These are phyloP conservation scores for Pristionchus exspectatus DNA, from an alignment of 2,888 invertebrate genomes.

Conservation along the genomic window DNA sequence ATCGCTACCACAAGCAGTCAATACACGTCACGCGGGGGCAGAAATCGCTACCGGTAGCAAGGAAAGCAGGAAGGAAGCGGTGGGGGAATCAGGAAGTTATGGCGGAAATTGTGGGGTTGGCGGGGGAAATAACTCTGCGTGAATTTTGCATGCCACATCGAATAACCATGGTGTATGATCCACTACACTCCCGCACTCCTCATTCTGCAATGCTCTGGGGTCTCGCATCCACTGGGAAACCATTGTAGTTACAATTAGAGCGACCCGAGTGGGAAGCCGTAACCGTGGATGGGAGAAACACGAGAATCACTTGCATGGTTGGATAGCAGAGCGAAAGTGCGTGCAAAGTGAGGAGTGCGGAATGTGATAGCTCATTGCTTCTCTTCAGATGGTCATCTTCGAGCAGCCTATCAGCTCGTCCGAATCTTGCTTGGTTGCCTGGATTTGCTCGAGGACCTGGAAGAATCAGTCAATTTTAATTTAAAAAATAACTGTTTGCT, in stretches of 20 bases:
- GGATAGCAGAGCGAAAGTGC: too few species aligned
- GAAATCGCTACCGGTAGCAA: constrained; percentile 17
- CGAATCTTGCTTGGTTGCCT: constrained; percentile 16
- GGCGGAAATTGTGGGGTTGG: neutral
- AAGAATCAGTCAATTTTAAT: too few species aligned
- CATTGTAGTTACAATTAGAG: neutral
- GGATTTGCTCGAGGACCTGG: constrained; percentile 57
- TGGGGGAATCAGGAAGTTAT: neutral
- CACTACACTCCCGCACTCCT: too few species aligned
- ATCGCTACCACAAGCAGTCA: constrained; percentile 31
- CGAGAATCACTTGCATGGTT: neutral
- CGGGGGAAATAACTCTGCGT: too few species aligned
- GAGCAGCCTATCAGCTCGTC: constrained; percentile 31
- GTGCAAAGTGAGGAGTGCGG: neutral
- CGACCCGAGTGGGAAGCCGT: neutral
- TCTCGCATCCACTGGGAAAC: neutral
- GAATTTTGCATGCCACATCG: too few species aligned
- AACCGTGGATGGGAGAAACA: neutral
- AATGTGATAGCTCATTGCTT: neutral
- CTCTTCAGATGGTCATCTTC: neutral
- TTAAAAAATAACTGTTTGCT: neutral
- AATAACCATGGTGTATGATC: too few species aligned
- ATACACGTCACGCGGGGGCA: constrained; percentile 6
- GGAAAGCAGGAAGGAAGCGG: neutral
- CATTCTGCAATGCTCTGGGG: neutral